These are phyloP conservation scores for Amphiprion percula DNA, from an alignment of 2,113 vertebrate genomes.

Conservation along the genomic window DNA sequence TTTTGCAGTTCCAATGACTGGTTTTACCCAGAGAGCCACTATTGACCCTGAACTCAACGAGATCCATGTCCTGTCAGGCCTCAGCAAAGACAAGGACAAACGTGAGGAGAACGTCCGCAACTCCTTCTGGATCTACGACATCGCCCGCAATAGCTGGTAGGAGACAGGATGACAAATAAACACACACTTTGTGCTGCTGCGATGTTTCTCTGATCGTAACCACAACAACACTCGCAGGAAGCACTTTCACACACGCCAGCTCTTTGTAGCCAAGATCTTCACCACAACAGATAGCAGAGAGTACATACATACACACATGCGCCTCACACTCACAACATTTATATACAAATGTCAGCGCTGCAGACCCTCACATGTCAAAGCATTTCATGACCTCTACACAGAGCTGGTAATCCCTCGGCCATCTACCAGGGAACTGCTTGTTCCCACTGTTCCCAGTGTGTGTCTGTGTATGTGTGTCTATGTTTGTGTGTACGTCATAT, in stretches of 20 bases:
- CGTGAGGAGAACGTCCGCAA: constrained; percentile 98
- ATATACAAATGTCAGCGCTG: neutral
- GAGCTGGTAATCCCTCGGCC: constrained; percentile 23
- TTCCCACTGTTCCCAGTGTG: too few species aligned
- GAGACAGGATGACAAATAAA: neutral
- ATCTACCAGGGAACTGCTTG: constrained; percentile 42
- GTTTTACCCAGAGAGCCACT: constrained; percentile 98
- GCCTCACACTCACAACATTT: neutral
- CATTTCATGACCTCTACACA: constrained; percentile 17
- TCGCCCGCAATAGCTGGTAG: constrained; percentile 98
- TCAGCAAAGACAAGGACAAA: constrained; percentile 99
- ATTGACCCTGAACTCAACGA: constrained; percentile 98
- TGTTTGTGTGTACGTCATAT: neutral
- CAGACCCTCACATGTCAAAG: constrained; percentile 24
- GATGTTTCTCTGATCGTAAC: constrained; percentile 3
- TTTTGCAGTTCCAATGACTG: constrained; percentile 95
- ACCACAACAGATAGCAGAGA: constrained; percentile 29
- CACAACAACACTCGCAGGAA: constrained; percentile 39
- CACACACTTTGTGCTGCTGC: neutral
- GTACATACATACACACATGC: neutral
- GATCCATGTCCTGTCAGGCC: constrained; percentile 97
- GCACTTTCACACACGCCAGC: constrained; percentile 24
- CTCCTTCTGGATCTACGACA: constrained; percentile 99
- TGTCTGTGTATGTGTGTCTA: neutral
- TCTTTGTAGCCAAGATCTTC: constrained; percentile 24